phyloP scores from a whole-genome alignment of 2,797 vertebrate species.

The Synaphobranchus kaupii region DNA sequence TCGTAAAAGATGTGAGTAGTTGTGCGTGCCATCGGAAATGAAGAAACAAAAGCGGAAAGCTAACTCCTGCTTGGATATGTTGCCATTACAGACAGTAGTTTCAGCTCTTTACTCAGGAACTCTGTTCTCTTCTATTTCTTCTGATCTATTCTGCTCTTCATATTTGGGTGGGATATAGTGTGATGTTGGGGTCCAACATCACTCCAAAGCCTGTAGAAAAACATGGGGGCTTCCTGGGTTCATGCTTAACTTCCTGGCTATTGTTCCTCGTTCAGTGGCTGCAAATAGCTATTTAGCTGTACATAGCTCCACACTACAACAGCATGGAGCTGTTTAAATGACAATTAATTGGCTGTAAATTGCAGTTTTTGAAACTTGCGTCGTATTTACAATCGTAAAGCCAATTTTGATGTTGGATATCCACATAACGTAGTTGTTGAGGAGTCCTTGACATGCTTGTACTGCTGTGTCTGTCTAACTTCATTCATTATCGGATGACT shows the following conservation, averaged over 20 bases:
- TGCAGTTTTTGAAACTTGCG: background rate
- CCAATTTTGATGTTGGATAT: background rate
- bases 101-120: background rate
- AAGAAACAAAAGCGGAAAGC: background rate
- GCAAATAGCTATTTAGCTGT: background rate
- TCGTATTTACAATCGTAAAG: background rate
- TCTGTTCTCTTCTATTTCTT: background rate
- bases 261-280: background rate
- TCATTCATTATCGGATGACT: too few relatives aligned
- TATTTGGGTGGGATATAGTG: background rate
- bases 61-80: background rate
- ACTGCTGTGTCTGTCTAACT: background rate
- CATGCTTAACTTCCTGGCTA: background rate
- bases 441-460: background rate
- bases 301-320: background rate
- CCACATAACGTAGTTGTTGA: background rate
- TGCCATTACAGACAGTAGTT: background rate
- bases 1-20: background rate
- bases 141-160: background rate
- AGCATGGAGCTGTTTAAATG: background rate
- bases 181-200: background rate
- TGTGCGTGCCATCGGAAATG: background rate
- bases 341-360: background rate
- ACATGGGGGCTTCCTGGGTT: background rate
- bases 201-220: background rate